Evolutionary conservation across 23 tunicate genomes (phyloP), one percentile per base, ranked within the genome.

Genomic region (Styela plicata): DNA sequence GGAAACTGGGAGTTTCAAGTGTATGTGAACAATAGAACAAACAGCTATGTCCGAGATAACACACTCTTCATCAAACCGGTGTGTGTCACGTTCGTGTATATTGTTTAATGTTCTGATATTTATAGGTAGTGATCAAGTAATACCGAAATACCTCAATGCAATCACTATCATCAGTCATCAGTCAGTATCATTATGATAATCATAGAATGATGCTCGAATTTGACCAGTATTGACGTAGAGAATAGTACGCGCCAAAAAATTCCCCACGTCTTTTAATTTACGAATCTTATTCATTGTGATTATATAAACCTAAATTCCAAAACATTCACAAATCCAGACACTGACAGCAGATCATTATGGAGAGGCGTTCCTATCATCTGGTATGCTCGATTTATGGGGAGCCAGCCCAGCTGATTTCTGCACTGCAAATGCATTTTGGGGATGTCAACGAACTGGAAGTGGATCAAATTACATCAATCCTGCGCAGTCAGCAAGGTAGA

Each of bases 1-100:
- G 98, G 98, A 36, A 94, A 94, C 88, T 94, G 98, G 98, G 98
- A 94, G 57, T 94, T 94, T 69, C 80, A 82, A 63, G 32, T 25
- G 30, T 94, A 94, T 78, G 80, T 85, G 23, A 94, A 94, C 91
- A 94, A 94, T 81, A 64, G 98, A 28, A 67, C 82, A 33, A 94
- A 94, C 85, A 88, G 94, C 34, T 94, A 94, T 73, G 94, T 94
- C 64, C 66, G 83, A 34, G 98, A 94, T 81, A 94, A 94, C 90
- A 94, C 94, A 22, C 85, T 94, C 27, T 94, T 84, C 80, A 88
- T 94, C 63, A 89, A 85, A 83, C 98, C 98, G 65, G 97, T 91
- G 64, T 76, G 97, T 78, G n/a, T n/a, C n/a, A n/a, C n/a, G n/a
- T n/a, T n/a, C n/a, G n/a, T n/a, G n/a, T n/a, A n/a, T n/a, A n/a